Percentiles rank a stretch among this genome's conserved stretches.
Evolutionary conservation across 2,113 vertebrate species (phyloP).

Genomic region (Pseudorectes ferrugineus): DNA sequence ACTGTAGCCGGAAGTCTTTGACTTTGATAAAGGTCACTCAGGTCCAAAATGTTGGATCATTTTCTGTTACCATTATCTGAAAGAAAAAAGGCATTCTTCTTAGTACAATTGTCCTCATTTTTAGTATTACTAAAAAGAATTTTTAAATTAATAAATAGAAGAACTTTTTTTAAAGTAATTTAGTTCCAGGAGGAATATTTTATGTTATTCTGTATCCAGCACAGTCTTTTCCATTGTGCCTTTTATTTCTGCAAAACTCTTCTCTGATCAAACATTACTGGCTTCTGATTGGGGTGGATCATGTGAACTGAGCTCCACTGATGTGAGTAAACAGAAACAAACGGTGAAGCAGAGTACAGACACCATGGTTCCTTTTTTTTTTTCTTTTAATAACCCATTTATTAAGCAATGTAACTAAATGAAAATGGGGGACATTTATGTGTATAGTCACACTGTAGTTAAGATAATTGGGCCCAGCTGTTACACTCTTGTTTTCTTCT

Average conservation of each 20-base stretch:
- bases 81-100: background rate
- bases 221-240: background rate
- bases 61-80: conserved; percentile 36
- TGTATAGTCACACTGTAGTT: conserved; percentile 52
- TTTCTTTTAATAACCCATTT: conserved; percentile 44
- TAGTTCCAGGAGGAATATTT: background rate
- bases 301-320: background rate
- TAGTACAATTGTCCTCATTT: background rate
- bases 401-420: conserved; percentile 53
- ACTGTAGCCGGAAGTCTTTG: conserved; percentile 12
- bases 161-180: background rate
- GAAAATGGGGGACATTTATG: conserved; percentile 56
- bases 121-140: background rate
- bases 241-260: background rate
- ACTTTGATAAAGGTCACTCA: conserved; percentile 66
- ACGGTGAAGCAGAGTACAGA: background rate
- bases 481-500: conserved; percentile 51
- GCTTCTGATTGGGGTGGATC: background rate
- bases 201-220: background rate
- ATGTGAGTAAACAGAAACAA: conserved; percentile 54
- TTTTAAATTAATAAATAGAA: too few species aligned
- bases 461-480: conserved; percentile 75
- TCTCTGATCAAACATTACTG: background rate
- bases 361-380: background rate
- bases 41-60: conserved; percentile 25